Conservation (phyloP, 2,888 invertebrate genomes). For the Chymomyza amoena region DNA sequence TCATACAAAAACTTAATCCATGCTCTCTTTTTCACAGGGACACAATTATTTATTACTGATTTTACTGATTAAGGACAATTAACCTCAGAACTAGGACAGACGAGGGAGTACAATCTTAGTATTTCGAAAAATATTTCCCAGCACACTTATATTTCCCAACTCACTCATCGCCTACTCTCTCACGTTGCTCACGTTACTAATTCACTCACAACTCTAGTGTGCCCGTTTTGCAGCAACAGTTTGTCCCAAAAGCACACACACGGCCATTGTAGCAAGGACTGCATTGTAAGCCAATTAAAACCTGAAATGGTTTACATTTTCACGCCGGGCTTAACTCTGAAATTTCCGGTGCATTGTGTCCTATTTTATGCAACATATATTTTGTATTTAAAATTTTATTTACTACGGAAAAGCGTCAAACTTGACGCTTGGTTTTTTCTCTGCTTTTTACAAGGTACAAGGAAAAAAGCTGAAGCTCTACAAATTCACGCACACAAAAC, state of each 20-base stretch:
- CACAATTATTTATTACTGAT: too few relatives aligned
- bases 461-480: not conserved
- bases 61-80: too few relatives aligned
- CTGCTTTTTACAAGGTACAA: not conserved
- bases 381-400: not conserved
- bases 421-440: not conserved
- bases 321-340: slow-evolving; percentile 20
- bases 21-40: too few relatives aligned
- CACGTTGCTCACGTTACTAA: not conserved
- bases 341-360: not conserved
- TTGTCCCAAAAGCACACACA: not conserved
- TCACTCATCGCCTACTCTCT: slow-evolving; percentile 18
- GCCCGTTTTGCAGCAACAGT: not conserved
- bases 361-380: not conserved
- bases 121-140: not conserved
- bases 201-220: not conserved
- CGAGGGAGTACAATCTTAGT: too few relatives aligned
- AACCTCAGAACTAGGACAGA: too few relatives aligned
- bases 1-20: too few relatives aligned
- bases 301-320: slow-evolving; percentile 38
- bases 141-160: too few relatives aligned
- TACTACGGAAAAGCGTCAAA: not conserved
- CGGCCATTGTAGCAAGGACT: not conserved
- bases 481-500: slow-evolving; percentile 8
- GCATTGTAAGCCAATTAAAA: slow-evolving; percentile 54